Percentiles rank a stretch among this genome's conserved stretches.
Conservation (phyloP, 2,888 invertebrate species). For the Meiosimyza platycephala region DNA sequence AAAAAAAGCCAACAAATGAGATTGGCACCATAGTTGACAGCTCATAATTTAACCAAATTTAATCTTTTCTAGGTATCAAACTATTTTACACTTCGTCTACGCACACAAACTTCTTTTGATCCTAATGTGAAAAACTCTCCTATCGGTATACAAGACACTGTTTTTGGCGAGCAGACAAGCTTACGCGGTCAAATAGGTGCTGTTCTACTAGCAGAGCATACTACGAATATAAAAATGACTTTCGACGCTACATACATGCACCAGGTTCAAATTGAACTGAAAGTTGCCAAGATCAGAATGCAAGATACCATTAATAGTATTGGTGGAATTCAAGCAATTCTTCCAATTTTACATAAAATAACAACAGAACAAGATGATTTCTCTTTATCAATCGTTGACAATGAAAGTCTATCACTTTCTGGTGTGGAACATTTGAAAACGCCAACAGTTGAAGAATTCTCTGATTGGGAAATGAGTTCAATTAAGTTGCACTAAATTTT, state of each 20-base stretch:
- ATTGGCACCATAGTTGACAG: too few species aligned
- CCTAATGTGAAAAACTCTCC: slow-evolving; percentile 70
- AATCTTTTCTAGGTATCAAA: slow-evolving; percentile 64
- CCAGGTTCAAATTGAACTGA: slow-evolving; percentile 69
- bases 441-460: slow-evolving; percentile 64
- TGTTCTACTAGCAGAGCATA: slow-evolving; percentile 69
- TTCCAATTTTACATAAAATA: slow-evolving; percentile 71
- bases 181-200: slow-evolving; percentile 70
- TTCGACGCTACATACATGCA: slow-evolving; percentile 67
- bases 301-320: slow-evolving; percentile 72
- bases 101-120: slow-evolving; percentile 67
- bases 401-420: slow-evolving; percentile 39
- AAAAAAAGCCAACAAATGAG: too few species aligned
- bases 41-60: too few species aligned
- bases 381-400: slow-evolving; percentile 50
- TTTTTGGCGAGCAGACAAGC: slow-evolving; percentile 69
- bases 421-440: slow-evolving; percentile 50
- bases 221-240: slow-evolving; percentile 64
- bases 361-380: slow-evolving; percentile 59
- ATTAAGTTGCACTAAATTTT: too few species aligned
- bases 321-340: slow-evolving; percentile 72
- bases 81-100: slow-evolving; percentile 68
- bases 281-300: slow-evolving; percentile 69
- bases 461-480: slow-evolving; percentile 72
- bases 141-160: slow-evolving; percentile 70